These are phyloP conservation scores for Hydractinia symbiolongicarpus DNA, from an alignment of 30 jellyfish, hydroid and myxozoan species.

Conservation along the genomic window DNA sequence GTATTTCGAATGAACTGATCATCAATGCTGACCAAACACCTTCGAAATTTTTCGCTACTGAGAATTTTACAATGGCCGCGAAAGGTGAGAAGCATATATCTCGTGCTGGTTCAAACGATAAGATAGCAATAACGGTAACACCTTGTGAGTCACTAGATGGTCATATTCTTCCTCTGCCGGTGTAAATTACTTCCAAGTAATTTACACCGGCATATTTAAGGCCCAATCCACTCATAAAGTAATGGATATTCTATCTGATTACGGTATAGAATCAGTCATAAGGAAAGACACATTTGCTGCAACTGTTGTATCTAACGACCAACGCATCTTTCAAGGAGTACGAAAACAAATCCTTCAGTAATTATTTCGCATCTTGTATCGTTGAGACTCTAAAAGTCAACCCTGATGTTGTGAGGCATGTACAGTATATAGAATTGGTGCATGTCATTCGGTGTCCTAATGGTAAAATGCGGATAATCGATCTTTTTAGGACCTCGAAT, in stretches of 20 bases:
- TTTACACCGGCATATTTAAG: too few species aligned
- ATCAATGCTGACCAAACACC: constrained; percentile 4
- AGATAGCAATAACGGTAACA: background rate
- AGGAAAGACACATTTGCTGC: background rate
- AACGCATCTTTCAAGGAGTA: constrained; percentile 9
- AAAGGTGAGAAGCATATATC: constrained; percentile 3
- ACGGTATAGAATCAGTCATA: constrained; percentile 3
- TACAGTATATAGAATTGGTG: too few species aligned
- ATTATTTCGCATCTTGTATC: background rate
- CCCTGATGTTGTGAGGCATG: too few species aligned
- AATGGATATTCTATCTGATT: background rate
- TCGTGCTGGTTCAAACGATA: constrained; percentile 6
- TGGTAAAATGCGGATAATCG: too few species aligned
- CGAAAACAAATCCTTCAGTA: background rate
- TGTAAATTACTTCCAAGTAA: too few species aligned
- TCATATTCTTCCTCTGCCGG: too few species aligned
- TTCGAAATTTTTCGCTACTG: constrained; percentile 3
- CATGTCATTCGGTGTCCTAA: too few species aligned
- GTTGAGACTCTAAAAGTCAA: background rate
- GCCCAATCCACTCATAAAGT: constrained; percentile 8
- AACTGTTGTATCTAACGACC: constrained; percentile 6
- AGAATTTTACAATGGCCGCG: constrained; percentile 9
- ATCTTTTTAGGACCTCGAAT: too few species aligned
- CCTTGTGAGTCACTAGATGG: constrained; percentile 7
- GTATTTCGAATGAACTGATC: background rate